phyloP scores from a whole-genome alignment of 1,140 invertebrate species.

The Diabrotica virgifera region DNA sequence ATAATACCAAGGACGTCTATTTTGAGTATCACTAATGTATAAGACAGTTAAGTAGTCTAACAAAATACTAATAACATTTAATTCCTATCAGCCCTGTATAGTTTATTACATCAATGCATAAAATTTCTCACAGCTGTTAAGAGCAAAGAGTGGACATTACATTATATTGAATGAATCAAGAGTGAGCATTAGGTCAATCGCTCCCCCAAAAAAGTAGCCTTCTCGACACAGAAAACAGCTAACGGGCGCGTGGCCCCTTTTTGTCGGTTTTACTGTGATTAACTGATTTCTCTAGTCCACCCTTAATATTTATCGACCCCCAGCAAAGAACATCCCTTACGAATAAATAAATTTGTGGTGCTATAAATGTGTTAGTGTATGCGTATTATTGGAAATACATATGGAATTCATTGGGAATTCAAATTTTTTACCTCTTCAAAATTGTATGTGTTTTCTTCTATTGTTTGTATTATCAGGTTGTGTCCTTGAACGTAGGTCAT shows the following conservation, averaged over 20 bases:
- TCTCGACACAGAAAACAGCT: background rate
- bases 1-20: too few relatives aligned
- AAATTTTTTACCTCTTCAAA: background rate
- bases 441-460: background rate
- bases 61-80: background rate
- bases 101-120: background rate
- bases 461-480: too few relatives aligned
- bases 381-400: background rate
- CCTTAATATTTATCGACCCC: conserved; percentile 28
- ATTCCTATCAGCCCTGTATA: background rate
- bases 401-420: background rate
- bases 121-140: conserved; percentile 20
- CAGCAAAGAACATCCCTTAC: conserved; percentile 25
- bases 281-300: conserved; percentile 8
- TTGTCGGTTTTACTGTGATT: conserved; percentile 21
- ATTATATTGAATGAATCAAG: conserved; percentile 24
- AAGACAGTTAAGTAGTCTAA: too few relatives aligned
- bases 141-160: conserved; percentile 22
- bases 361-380: background rate
- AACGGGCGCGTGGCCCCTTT: conserved; percentile 25
- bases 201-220: conserved; percentile 26
- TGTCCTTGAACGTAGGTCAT: too few relatives aligned
- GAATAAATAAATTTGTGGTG: conserved; percentile 6
- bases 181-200: conserved; percentile 23
- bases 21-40: too few relatives aligned